Evolutionary conservation across 2,797 vertebrate species (phyloP), one percentile per base, ranked within the genome.

Genomic region (Ciconia nigra): DNA sequence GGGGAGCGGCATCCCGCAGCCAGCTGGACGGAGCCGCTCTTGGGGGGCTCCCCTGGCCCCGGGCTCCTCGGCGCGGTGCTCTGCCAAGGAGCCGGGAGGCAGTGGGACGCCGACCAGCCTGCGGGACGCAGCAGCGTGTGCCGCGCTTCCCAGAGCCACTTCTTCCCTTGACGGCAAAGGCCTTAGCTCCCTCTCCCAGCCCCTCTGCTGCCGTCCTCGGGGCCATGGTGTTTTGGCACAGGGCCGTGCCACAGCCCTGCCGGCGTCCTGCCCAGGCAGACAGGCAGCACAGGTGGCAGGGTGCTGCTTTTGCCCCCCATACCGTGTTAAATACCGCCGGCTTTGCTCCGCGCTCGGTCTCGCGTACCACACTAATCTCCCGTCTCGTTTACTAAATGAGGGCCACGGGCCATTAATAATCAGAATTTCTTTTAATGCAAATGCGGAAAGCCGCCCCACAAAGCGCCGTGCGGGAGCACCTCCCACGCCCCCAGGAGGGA

Each of bases 341-440:
- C 65, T 59, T 52, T 80, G 35, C 87, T 26, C 4, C 24, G 8
- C 8, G 4, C 86, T 77, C 21, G 0, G 24, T 39, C 51, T 61
- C 4, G 3, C n/a, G 26, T 62, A 11, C 57, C 7, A 8, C 63
- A 4, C 98, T 98, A 96, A 97, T 98, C 98, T 98, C 97, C 93
- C 95, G 94, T 95, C 97, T 98, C 93, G 76, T 98, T 98, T 98
- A 96, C 96, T 96, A 98, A 89, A 78, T 77, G 93, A 98, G 96
- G 94, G 97, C 92, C 97, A 97, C 39, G 96, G 97, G 97, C 98
- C 97, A 97, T 98, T 98, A 98, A 98, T 97, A 97, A 98, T 96
- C 97, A 97, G 98, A 98, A 98, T 98, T 98, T 98, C 96, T 96
- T 89, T 77, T 91, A 94, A 95, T 91, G 96, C 94, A 49, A 91